Base-by-base conservation (phyloP, 2,888 invertebrate species). In the Galerucella calmariensis region DNA sequence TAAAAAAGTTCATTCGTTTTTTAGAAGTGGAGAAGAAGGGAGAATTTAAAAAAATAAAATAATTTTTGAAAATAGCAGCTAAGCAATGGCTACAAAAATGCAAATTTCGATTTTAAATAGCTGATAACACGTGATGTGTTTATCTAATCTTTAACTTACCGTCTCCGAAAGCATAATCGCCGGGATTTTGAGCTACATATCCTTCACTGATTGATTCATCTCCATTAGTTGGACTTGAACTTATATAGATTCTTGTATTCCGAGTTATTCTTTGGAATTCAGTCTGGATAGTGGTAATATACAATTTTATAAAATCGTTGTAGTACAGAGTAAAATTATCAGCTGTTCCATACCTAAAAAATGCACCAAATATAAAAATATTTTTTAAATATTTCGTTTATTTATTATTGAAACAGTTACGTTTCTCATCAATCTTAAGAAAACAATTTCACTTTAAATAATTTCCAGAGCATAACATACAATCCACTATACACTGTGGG, bases 141-240 rank as follows among this genome's bases (percentile, higher is more conserved):
- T 27, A 2, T 16, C 8, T 20, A 5, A 16, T 16, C 2, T 56
- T 56, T 9, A 41, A 83, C 86, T 87, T 87, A 94, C 94, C 92
- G 86, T 98, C 99, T 62, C 99, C 99, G 85, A 93, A 98, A 67
- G 91, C 88, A 2, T 91, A 88, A 82, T 93, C 93, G 78, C 93
- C 93, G 0, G 99, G 98, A 87, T 96, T 90, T 2, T 86, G 77
- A 0, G 96, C 92, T 61, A 98, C 89, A 83, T 93, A 96, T 2
- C 94, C 94, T 83, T 97, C 94, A 78, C 88, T 84, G 79, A 92
- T 92, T 0, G 94, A 92, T 81, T 92, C 88, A 0, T 90, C 83
- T 1, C 97, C 98, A 87, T 98, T 97, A 0, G 95, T 94, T 0
- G 99, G 99, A 84, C 98, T 98, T 0, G 98, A 98, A 0, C 94